Evolutionary conservation across 2,113 vertebrate species (phyloP).

Genomic region (Redunca redunca): DNA sequence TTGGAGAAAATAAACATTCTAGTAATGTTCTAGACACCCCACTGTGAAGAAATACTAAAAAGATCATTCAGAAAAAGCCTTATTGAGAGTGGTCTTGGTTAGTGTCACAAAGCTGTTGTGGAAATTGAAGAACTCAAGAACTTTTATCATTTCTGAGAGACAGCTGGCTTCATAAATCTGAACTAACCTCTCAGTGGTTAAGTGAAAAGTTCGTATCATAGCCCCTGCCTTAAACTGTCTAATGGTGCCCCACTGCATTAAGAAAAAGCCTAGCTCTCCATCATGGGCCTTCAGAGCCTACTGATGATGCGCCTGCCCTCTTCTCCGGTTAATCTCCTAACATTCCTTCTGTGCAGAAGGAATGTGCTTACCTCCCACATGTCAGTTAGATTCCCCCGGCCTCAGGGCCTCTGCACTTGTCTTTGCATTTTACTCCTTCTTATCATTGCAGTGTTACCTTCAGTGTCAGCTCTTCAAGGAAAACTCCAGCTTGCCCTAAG

Average conservation of each 20-base stretch:
- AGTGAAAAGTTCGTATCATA: not conserved
- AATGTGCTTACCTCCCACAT: not conserved
- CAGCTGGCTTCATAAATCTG: not conserved
- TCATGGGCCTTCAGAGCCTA: not conserved
- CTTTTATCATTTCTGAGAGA: not conserved
- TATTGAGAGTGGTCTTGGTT: not conserved
- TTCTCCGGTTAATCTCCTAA: not conserved
- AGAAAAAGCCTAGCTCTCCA: not conserved
- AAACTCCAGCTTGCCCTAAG: not conserved
- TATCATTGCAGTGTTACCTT: not conserved
- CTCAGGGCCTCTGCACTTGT: not conserved
- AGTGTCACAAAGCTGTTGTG: not conserved
- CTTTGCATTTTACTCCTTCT: not conserved
- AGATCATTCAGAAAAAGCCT: not conserved
- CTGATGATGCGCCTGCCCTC: not conserved
- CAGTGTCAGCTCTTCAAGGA: not conserved
- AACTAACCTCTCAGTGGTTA: not conserved
- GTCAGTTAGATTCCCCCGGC: not conserved
- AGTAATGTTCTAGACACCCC: not conserved
- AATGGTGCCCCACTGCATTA: not conserved
- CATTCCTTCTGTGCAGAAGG: not conserved
- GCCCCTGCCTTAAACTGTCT: not conserved
- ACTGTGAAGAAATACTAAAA: not conserved
- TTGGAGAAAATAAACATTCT: conserved; percentile 6
- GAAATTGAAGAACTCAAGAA: not conserved